These are phyloP conservation scores for Melierax canorus DNA, from an alignment of 2,113 vertebrate species.

Conservation along the genomic window DNA sequence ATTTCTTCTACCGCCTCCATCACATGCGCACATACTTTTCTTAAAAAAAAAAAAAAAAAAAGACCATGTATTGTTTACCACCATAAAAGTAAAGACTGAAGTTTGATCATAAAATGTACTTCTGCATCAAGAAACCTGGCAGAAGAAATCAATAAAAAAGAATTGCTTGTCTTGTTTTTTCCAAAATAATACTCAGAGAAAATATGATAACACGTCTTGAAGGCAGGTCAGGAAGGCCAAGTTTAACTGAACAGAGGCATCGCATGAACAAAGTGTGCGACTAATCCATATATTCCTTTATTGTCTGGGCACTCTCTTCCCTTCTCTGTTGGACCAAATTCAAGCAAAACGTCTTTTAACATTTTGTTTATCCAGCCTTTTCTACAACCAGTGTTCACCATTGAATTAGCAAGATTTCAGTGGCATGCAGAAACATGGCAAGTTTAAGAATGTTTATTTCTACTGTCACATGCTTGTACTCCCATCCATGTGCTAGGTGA, in stretches of 20 bases:
- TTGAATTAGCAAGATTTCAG: not conserved
- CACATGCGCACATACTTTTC: not conserved
- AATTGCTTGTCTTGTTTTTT: slow-evolving; percentile 42
- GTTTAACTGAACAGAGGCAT: not conserved
- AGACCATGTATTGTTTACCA: not conserved
- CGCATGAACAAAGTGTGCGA: not conserved
- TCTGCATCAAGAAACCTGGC: slow-evolving; percentile 58
- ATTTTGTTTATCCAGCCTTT: not conserved
- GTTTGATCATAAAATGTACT: slow-evolving; percentile 56
- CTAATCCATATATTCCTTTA: slow-evolving; percentile 25
- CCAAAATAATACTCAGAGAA: slow-evolving; percentile 37
- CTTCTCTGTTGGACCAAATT: not conserved
- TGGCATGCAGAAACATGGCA: not conserved
- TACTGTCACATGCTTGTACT: not conserved
- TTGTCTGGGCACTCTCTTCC: not conserved
- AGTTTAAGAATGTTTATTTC: not conserved
- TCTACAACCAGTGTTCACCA: not conserved
- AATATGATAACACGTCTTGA: slow-evolving; percentile 40
- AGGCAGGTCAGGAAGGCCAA: slow-evolving; percentile 10
- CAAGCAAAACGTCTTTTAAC: not conserved
- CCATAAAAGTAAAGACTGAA: slow-evolving; percentile 9
- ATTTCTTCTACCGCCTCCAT: not conserved
- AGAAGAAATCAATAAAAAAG: slow-evolving; percentile 65
- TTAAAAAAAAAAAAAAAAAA: not conserved
- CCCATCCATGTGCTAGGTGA: not conserved